Evolutionary conservation across 1,140 invertebrate genomes (phyloP).

Genomic region (Drosophila baimaii): DNA sequence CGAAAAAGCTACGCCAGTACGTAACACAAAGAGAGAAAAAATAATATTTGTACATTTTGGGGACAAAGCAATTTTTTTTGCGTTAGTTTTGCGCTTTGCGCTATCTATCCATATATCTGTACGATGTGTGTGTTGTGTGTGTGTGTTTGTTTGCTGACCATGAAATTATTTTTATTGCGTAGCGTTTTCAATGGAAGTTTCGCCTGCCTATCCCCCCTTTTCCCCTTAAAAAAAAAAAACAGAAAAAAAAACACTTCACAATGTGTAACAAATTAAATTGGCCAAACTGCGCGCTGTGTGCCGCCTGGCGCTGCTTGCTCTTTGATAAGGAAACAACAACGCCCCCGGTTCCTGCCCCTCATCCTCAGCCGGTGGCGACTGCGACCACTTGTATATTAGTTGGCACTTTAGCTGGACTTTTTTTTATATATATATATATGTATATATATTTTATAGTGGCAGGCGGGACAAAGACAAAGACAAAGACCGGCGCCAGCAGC

Average conservation of each 20-base stretch:
- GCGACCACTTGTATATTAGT: slow-evolving; percentile 20
- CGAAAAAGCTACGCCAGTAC: slow-evolving; percentile 1
- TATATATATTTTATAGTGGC: slow-evolving; percentile 27
- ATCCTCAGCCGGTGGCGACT: neutral
- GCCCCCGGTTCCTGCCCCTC: neutral
- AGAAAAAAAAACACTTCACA: slow-evolving; percentile 23
- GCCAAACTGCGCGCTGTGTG: slow-evolving; percentile 26
- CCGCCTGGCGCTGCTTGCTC: slow-evolving; percentile 18
- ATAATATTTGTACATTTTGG: slow-evolving; percentile 48
- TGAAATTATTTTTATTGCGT: slow-evolving; percentile 74
- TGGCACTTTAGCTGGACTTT: slow-evolving; percentile 17
- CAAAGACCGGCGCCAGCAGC: slow-evolving; percentile 57
- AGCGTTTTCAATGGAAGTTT: slow-evolving; percentile 43
- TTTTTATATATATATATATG: neutral
- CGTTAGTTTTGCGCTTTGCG: slow-evolving; percentile 49
- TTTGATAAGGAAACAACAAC: slow-evolving; percentile 36
- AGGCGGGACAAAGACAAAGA: slow-evolving; percentile 48
- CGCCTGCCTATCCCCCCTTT: slow-evolving; percentile 3
- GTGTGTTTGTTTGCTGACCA: slow-evolving; percentile 61
- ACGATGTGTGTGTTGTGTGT: slow-evolving; percentile 5
- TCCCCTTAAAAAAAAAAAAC: neutral
- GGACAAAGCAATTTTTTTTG: slow-evolving; percentile 62
- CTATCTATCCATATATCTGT: slow-evolving; percentile 22
- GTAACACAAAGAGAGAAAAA: slow-evolving; percentile 16
- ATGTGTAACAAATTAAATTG: slow-evolving; percentile 66